Evolutionary conservation across 2,888 invertebrate species (phyloP), one percentile per base, ranked within the genome.

Genomic region (Pediacus dermestoides): DNA sequence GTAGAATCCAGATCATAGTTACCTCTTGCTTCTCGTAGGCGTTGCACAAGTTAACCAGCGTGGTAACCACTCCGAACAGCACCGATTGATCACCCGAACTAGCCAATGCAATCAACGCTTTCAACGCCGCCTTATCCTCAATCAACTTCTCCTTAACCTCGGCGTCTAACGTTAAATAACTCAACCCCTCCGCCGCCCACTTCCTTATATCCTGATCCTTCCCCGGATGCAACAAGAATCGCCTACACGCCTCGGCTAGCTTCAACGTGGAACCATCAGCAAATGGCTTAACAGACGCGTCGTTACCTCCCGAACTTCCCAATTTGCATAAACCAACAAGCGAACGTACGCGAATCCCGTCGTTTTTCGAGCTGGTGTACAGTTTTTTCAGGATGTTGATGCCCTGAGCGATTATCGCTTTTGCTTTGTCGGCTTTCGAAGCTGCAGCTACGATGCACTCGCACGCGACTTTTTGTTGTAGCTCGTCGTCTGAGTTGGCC

Each of bases 71-170:
- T 47, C 93, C 93, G 68, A 91, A 95, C 1, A 92, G 70, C 27
- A 87, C 87, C 6, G 89, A 88, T 58, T 91, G 85, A 60, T 91
- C 88, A 1, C 90, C 92, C 34, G 78, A 81, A 71, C 85, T 87
- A 1, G 94, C 93, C 35, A 97, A 70, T 60, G 92, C 89, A 58
- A 96, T 85, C 39, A 97, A 77, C 1, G 93, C 84, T 58, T 81
- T 80, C 35, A 99, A 72, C 1, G 94, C 89, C 10, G 80, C 62
- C 60, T 73, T 78, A 63, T 99, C 96, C 63, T 89, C 87, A 28
- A 93, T 83, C 22, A 99, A 70, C 35, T 92, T 93, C 66, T 99
- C 97, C 66, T 99, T 99, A 0, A 99, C 94, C 68, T 99, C 97
- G 6, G 95, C 99, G 73, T 99, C 97, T 38, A 99, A 75, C 0